phyloP scores from a whole-genome alignment of 1,140 invertebrate species.

The Plectus sambesii region DNA sequence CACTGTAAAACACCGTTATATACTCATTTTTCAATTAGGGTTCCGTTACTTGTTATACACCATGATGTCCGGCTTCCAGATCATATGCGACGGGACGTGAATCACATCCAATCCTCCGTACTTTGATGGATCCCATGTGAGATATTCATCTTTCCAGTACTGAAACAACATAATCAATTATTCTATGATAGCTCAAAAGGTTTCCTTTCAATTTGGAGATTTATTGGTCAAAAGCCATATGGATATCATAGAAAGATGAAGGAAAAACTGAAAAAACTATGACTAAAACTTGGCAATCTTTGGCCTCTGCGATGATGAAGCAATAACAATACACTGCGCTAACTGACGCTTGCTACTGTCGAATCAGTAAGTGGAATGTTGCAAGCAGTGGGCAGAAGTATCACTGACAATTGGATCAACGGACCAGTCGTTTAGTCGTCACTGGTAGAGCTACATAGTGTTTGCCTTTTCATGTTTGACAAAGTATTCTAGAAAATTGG shows the following conservation, averaged over 20 bases:
- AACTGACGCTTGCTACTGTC: too few species aligned
- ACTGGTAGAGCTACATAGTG: too few species aligned
- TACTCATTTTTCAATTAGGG: conserved; percentile 11
- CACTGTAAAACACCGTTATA: conserved; percentile 18
- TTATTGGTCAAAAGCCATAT: background rate
- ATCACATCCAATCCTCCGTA: conserved; percentile 45
- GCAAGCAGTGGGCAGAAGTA: too few species aligned
- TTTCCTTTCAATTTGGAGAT: conserved; percentile 18
- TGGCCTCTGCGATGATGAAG: too few species aligned
- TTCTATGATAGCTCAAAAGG: background rate
- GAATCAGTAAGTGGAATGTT: too few species aligned
- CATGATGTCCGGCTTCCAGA: conserved; percentile 49
- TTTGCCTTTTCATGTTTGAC: conserved; percentile 19
- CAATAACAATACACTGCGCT: too few species aligned
- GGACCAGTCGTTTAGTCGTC: too few species aligned
- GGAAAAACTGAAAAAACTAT: too few species aligned
- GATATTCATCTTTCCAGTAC: conserved; percentile 47
- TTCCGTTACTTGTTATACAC: conserved; percentile 48
- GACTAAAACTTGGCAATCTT: too few species aligned
- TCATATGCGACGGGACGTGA: conserved; percentile 43
- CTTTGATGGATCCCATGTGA: conserved; percentile 45
- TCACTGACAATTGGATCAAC: too few species aligned
- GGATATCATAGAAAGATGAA: too few species aligned
- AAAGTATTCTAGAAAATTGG: conserved; percentile 10
- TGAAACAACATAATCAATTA: conserved; percentile 12